Evolutionary conservation across 2,113 vertebrate species (phyloP).

Genomic region (Isurus oxyrinchus): DNA sequence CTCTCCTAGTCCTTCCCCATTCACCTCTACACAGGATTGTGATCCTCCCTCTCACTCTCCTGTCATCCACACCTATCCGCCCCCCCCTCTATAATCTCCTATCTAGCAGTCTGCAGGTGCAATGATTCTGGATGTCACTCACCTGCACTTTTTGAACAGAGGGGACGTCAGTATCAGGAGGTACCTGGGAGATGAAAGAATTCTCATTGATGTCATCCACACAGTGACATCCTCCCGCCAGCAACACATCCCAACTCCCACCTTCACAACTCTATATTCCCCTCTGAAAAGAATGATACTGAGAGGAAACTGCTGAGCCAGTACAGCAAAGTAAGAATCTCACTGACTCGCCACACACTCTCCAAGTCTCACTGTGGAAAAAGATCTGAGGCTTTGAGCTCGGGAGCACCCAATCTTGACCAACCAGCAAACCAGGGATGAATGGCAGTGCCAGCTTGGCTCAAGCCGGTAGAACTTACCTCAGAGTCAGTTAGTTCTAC

Average conservation of each 20-base stretch:
- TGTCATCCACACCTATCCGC: not conserved
- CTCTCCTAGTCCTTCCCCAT: no score
- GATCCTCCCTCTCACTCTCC: not conserved
- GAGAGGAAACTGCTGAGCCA: not conserved
- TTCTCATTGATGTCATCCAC: not conserved
- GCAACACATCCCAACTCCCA: not conserved
- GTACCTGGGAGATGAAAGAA: not conserved
- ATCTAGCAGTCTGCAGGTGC: not conserved
- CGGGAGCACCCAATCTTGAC: not conserved
- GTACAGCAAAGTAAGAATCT: not conserved
- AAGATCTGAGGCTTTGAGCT: not conserved
- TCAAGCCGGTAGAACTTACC: not conserved
- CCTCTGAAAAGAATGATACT: not conserved
- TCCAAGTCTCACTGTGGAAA: not conserved
- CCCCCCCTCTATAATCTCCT: not conserved
- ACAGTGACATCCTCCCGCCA: not conserved
- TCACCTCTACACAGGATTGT: not conserved
- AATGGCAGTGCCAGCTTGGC: not conserved
- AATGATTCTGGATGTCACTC: not conserved
- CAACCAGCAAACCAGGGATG: not conserved
- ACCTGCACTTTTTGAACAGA: not conserved
- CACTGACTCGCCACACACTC: not conserved
- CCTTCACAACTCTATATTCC: not conserved
- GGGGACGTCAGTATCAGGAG: not conserved
- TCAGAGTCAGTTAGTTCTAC: not conserved